Percentiles rank a stretch among this genome's conserved stretches.
Evolutionary conservation across 2,888 invertebrate species (phyloP).

Genomic region (Drosophila neutralis): DNA sequence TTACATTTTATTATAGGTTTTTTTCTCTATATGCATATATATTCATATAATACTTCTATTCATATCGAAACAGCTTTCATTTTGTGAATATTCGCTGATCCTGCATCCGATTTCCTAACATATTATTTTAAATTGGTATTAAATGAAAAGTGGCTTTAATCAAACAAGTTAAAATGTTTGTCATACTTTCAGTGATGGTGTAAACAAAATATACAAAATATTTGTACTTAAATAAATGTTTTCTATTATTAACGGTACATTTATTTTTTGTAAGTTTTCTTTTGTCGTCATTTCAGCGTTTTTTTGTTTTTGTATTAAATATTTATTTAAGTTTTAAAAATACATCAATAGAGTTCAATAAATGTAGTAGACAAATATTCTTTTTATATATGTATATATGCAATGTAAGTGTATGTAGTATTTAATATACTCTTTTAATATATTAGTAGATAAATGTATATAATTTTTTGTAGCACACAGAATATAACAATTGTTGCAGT

Average conservation of each 20-base stretch:
- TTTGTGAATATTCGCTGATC: constrained; percentile 53
- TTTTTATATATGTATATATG: constrained; percentile 15
- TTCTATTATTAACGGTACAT: constrained; percentile 32
- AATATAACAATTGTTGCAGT: constrained; percentile 75
- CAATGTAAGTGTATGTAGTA: constrained; percentile 23
- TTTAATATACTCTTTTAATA: constrained; percentile 8
- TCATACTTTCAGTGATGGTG: constrained; percentile 81
- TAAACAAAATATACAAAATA: constrained; percentile 76
- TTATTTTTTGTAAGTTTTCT: constrained; percentile 13
- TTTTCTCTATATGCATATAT: constrained; percentile 33
- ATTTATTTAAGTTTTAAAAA: constrained; percentile 34
- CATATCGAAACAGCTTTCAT: constrained; percentile 33
- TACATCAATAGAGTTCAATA: constrained; percentile 63
- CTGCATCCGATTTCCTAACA: constrained; percentile 30
- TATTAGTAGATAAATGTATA: background rate
- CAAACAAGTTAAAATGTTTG: constrained; percentile 24
- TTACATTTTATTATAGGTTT: constrained; percentile 65
- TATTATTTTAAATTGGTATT: constrained; percentile 21
- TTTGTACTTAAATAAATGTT: constrained; percentile 25
- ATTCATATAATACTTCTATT: constrained; percentile 42
- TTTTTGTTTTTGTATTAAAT: constrained; percentile 9
- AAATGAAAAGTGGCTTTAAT: constrained; percentile 20
- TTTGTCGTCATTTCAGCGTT: constrained; percentile 5
- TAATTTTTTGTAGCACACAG: constrained; percentile 64
- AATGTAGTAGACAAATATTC: constrained; percentile 58